Percentiles rank a stretch among this genome's conserved stretches.
Conservation (phyloP, 2,888 invertebrate species). For the Caenorhabditis drosophilae region DNA sequence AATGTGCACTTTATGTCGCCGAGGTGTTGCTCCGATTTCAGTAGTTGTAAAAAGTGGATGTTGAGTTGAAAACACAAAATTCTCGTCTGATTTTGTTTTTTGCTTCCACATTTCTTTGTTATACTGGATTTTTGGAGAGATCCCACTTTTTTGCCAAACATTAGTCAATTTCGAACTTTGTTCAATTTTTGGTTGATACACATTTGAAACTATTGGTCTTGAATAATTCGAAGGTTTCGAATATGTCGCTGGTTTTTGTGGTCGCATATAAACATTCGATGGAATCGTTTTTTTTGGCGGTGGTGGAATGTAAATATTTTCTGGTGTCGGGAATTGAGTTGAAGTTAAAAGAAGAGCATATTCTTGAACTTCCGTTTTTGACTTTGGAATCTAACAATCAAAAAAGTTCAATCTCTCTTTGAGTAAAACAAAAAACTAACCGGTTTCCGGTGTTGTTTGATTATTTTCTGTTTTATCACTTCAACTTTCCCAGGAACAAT, state of each 20-base stretch:
- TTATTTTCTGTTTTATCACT: slow-evolving; percentile 12
- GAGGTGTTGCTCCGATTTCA: slow-evolving; percentile 24
- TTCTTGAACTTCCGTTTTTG: slow-evolving; percentile 34
- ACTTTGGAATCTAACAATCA: slow-evolving; percentile 18
- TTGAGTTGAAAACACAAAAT: slow-evolving; percentile 35
- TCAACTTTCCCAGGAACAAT: slow-evolving; percentile 1
- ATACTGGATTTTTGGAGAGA: slow-evolving; percentile 34
- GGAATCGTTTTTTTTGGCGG: slow-evolving; percentile 11
- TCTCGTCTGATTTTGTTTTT: slow-evolving; percentile 26
- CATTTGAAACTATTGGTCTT: slow-evolving; percentile 2
- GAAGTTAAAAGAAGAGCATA: slow-evolving; percentile 27
- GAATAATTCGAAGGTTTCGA: slow-evolving; percentile 5
- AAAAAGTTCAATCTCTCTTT: neutral
- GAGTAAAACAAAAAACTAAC: neutral
- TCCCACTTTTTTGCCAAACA: slow-evolving; percentile 32
- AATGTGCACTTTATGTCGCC: slow-evolving; percentile 32
- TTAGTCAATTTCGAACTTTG: slow-evolving; percentile 16
- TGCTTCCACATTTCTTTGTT: slow-evolving; percentile 43
- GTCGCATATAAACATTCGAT: slow-evolving; percentile 27
- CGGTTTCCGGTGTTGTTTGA: slow-evolving; percentile 10
- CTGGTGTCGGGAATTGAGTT: slow-evolving; percentile 21
- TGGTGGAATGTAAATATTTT: slow-evolving; percentile 37
- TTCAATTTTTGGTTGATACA: slow-evolving; percentile 19
- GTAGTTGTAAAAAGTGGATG: slow-evolving; percentile 43
- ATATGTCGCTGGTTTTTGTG: slow-evolving; percentile 23